Percentiles rank a stretch among this genome's conserved stretches.
These are phyloP conservation scores for Cheilosia scutellata DNA, from an alignment of 2,888 invertebrate species.

Conservation along the genomic window DNA sequence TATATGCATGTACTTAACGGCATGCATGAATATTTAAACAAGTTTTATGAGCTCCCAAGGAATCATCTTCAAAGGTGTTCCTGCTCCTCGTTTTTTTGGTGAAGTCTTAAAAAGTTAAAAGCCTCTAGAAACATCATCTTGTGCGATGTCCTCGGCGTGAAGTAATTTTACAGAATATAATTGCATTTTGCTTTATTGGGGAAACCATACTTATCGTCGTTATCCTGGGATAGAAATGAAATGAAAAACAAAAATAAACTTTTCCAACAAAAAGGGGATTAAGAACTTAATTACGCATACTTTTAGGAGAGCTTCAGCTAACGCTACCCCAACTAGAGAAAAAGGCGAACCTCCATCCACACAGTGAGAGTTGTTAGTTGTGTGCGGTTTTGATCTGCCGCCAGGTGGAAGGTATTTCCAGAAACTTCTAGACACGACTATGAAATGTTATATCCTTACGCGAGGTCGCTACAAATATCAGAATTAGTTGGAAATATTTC, in stretches of 20 bases:
- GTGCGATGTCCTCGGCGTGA: conserved; percentile 20
- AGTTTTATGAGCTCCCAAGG: conserved; percentile 21
- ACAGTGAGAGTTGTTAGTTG: neutral
- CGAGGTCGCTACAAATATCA: conserved; percentile 6
- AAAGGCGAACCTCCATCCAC: conserved; percentile 19
- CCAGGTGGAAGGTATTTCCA: conserved; percentile 38
- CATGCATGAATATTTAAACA: conserved; percentile 19
- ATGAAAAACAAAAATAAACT: neutral
- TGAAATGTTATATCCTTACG: conserved; percentile 21
- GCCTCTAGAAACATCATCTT: neutral
- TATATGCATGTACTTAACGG: neutral
- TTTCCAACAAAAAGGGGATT: conserved; percentile 37
- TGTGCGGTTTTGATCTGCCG: conserved; percentile 35
- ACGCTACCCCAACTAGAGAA: neutral
- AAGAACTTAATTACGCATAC: conserved; percentile 64
- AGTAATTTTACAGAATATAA: conserved; percentile 58
- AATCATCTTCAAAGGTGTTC: conserved; percentile 11
- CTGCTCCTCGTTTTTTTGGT: neutral
- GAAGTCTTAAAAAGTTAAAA: neutral
- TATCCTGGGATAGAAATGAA: neutral
- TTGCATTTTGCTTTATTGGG: conserved; percentile 63
- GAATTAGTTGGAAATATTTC: conserved; percentile 13
- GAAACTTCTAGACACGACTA: conserved; percentile 30
- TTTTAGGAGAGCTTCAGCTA: conserved; percentile 13
- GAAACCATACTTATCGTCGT: neutral